These are phyloP conservation scores for Synergus itoensis DNA, from an alignment of 2,888 invertebrate species.

Conservation along the genomic window DNA sequence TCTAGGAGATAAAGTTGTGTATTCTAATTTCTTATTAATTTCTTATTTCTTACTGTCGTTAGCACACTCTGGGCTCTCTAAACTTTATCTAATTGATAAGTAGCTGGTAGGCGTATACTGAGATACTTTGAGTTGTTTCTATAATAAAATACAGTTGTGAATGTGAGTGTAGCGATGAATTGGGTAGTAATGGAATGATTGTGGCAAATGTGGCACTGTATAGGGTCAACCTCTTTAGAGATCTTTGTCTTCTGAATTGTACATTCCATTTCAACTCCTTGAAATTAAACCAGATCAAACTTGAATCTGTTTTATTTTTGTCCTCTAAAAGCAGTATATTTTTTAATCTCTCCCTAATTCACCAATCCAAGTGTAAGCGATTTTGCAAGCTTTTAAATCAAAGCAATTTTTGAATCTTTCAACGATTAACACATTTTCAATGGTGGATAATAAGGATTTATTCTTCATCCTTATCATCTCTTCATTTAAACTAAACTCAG, in stretches of 20 bases:
- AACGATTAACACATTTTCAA: too few species aligned
- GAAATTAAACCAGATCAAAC: slow-evolving; percentile 19
- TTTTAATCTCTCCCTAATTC: too few species aligned
- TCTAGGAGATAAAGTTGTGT: too few species aligned
- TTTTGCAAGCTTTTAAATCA: too few species aligned
- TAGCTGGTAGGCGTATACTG: slow-evolving; percentile 33
- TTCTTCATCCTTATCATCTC: too few species aligned
- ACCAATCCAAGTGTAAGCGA: too few species aligned
- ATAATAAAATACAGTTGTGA: slow-evolving; percentile 17
- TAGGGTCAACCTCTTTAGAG: slow-evolving; percentile 62
- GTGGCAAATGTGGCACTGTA: slow-evolving; percentile 64
- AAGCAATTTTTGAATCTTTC: too few species aligned
- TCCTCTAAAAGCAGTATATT: too few species aligned
- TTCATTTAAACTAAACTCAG: neutral
- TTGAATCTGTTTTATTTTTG: neutral
- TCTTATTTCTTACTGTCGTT: neutral
- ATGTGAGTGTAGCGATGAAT: slow-evolving; percentile 55
- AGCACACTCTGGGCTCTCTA: neutral
- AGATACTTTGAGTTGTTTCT: slow-evolving; percentile 35
- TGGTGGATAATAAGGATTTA: too few species aligned
- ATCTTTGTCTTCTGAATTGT: slow-evolving; percentile 13
- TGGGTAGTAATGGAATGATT: slow-evolving; percentile 69
- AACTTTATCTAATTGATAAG: slow-evolving; percentile 32
- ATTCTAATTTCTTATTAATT: too few species aligned
- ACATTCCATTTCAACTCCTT: neutral